Base-by-base conservation (phyloP, 1,140 invertebrate species). In the Drosophila repleta region DNA sequence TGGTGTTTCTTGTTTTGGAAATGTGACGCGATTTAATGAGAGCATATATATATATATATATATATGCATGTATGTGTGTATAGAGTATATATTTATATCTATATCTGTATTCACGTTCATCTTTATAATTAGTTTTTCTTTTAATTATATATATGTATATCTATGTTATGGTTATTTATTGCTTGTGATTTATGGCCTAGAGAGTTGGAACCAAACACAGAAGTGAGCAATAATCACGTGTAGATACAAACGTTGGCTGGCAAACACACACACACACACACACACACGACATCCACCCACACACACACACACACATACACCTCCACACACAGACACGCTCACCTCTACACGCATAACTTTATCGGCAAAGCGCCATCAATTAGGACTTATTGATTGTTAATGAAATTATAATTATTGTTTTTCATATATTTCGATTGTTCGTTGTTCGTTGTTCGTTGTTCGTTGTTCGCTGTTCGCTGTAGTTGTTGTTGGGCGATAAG, bases 351-450 rank as follows among this genome's bases (percentile, higher is more conserved):
- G 21, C 26, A 43, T 49, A 6, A 17, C 32, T 49, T 65, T 66
- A 82, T 87, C 83, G 79, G 79, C 79, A 69, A 77, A 52, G 35
- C 64, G 61, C 74, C 52, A 66, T 48, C 68, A 78, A 78, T 83
- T 88, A 76, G 75, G 79, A 83, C 79, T 83, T 88, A 88, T 76
- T 76, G 72, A 88, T 89, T 89, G 83, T 79, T 88, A 88, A 88
- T 88, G 85, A 88, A 88, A 79, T 66, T 88, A 77, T 88, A 88
- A 88, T 88, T 88, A 88, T 88, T 76, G 72, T 79, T 84, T 66
- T 76, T 79, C 61, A 29, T 29, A 8, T 72, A 17, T 43, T 43
- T 17, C 39, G 7, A 43, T 32, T 51, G 29, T 15, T 7, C n/a
- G n/a, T n/a, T n/a, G n/a, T n/a, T 17, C 21, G 11, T 13, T n/a